Conservation (phyloP, 37 sponge, comb jelly and placozoan genomes). For the Bolinopsis microptera region DNA sequence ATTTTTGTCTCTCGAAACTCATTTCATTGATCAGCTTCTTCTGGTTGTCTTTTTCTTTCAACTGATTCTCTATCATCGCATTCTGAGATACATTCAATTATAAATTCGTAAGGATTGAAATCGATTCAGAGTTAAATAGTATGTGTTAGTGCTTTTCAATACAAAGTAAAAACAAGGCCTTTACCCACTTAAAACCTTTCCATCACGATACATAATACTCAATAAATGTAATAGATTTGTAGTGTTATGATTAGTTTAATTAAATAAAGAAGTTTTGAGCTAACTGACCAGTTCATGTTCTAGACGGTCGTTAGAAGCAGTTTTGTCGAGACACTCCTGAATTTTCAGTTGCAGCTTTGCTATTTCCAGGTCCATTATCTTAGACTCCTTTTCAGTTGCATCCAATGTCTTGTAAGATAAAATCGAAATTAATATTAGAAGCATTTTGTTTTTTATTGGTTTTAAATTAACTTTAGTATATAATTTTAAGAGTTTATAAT, state of each 20-base stretch:
- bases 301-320: not conserved
- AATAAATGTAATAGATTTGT: too few relatives aligned
- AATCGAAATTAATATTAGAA: not conserved
- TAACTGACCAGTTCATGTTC: not conserved
- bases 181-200: too few relatives aligned
- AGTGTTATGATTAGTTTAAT: too few relatives aligned
- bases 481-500: too few relatives aligned
- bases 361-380: conserved; percentile 33
- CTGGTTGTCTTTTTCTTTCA: not conserved
- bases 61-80: not conserved
- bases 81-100: too few relatives aligned
- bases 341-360: conserved; percentile 6
- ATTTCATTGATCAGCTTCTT: not conserved
- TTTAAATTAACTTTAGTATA: not conserved
- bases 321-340: conserved; percentile 3
- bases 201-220: too few relatives aligned
- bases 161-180: too few relatives aligned
- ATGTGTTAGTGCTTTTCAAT: too few relatives aligned
- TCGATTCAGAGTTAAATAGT: too few relatives aligned
- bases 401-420: conserved; percentile 16
- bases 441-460: not conserved
- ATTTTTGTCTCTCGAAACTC: not conserved
- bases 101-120: too few relatives aligned
- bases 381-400: not conserved
- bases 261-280: too few relatives aligned